A percentile compares a stretch with the other conserved stretches of the same genome.
Evolutionary conservation across 2,797 vertebrate genomes (phyloP).

Genomic region (Mergus octosetaceus): DNA sequence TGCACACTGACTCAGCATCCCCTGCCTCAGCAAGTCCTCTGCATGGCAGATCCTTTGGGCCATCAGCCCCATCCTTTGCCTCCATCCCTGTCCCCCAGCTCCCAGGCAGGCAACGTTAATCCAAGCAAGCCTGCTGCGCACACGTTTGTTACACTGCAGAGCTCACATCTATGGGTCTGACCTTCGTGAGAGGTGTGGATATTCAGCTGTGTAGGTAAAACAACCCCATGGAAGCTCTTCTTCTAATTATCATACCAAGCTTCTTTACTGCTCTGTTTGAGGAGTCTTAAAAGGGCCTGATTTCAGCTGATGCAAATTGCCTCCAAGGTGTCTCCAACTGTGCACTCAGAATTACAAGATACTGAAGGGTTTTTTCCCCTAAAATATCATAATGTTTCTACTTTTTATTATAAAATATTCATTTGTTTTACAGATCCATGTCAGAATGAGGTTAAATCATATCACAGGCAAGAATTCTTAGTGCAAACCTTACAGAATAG

Average conservation of each 20-base stretch:
- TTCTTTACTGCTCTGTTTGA: neutral
- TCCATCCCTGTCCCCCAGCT: neutral
- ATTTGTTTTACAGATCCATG: constrained; percentile 3
- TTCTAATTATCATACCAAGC: neutral
- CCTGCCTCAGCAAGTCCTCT: neutral
- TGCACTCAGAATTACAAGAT: accelerated
- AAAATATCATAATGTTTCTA: neutral
- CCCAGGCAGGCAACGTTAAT: neutral
- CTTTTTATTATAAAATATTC: constrained; percentile 14
- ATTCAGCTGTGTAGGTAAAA: neutral
- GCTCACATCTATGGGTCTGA: neutral
- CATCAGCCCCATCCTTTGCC: neutral
- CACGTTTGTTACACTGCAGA: accelerated
- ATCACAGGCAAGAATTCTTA: neutral
- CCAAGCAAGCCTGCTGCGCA: neutral
- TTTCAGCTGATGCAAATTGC: neutral
- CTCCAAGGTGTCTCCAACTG: neutral
- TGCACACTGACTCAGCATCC: neutral
- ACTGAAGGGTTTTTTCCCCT: accelerated
- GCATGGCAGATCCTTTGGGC: accelerated
- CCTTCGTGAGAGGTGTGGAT: neutral
- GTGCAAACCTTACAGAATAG: neutral
- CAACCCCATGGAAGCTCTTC: neutral
- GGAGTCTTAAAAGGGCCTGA: neutral
- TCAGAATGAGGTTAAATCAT: constrained; percentile 27